A percentile compares a stretch with the other conserved stretches of the same genome.
These are phyloP conservation scores for Phrynosoma platyrhinos DNA, from an alignment of 2,113 vertebrate genomes.

Conservation along the genomic window DNA sequence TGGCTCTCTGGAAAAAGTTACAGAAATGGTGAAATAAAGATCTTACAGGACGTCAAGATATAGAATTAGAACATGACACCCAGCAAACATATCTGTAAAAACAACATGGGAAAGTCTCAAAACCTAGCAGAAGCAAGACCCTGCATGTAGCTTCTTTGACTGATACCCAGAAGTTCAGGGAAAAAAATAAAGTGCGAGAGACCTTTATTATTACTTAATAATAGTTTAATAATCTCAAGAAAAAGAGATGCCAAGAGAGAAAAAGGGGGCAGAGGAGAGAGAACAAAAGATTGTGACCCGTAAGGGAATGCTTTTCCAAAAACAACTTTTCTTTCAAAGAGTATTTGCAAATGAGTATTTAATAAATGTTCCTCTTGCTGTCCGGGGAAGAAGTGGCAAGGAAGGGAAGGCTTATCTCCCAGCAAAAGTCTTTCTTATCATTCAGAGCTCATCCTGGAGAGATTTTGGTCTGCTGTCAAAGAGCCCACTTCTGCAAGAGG, in stretches of 20 bases:
- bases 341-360: slow-evolving; percentile 58
- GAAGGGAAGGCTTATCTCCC: slow-evolving; percentile 61
- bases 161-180: background rate
- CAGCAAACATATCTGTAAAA: no score
- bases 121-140: background rate
- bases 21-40: no score
- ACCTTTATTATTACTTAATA: background rate
- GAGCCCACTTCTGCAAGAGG: slow-evolving; percentile 48
- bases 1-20: no score
- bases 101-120: background rate
- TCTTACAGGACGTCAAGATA: no score
- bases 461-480: slow-evolving; percentile 35
- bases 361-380: slow-evolving; percentile 58
- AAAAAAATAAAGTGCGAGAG: background rate
- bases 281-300: slow-evolving; percentile 45
- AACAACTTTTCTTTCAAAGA: slow-evolving; percentile 39
- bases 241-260: background rate
- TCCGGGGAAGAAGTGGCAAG: slow-evolving; percentile 39
- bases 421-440: slow-evolving; percentile 49
- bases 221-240: slow-evolving; percentile 49
- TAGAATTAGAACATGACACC: no score
- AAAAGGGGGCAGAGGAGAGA: background rate
- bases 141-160: background rate
- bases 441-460: slow-evolving; percentile 41
- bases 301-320: slow-evolving; percentile 54